Base-by-base conservation (phyloP, 2,113 vertebrate species). In the Meles meles region DNA sequence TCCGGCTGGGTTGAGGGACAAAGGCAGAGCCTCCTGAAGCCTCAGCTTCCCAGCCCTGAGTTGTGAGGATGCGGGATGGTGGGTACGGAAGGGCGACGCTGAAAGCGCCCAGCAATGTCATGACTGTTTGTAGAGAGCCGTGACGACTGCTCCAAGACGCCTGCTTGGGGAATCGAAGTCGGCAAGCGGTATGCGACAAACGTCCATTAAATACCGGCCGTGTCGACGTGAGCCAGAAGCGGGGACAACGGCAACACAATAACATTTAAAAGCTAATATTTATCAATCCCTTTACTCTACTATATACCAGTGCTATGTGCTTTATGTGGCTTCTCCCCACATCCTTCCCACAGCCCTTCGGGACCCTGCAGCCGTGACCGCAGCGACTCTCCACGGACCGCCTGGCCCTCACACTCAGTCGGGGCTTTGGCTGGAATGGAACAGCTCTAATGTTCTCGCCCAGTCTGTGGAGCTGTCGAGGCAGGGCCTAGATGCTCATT, bases 401-500 rank as follows among this genome's bases (percentile, higher is more conserved):
- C 34, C 14, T 5, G 37, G 65, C 25, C 69, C 0, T 17, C 15
- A 10, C 1, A 0, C 1, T 47, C 11, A 44, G 42, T 0, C 0
- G 72, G 86, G 7, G 69, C 47, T 7, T 55, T 18, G 8, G 79
- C 17, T 69, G 8, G 47, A 10, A 8, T 1, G 2, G 1, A 25
- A 55, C 47, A 29, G 5, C n/a, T 25, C 0, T 1, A 39, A 23
- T 6, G 31, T 11, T 3, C 67, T 18, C 67, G 34, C 34, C 67
- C 37, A 3, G 29, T 5, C 92, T 42, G 13, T 14, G n/a, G 47
- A 59, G 67, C 67, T 13, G 15, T 17, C 9, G 2, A 61, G 52
- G 44, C 1, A 0, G 63, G 76, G 34, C 5, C 29, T 6, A 61
- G 31, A 15, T 1, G 65, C 77, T 72, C 20, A 1, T 29, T 44